These are phyloP conservation scores for Drosophila hydei DNA, from an alignment of 1,140 invertebrate species.

Conservation along the genomic window DNA sequence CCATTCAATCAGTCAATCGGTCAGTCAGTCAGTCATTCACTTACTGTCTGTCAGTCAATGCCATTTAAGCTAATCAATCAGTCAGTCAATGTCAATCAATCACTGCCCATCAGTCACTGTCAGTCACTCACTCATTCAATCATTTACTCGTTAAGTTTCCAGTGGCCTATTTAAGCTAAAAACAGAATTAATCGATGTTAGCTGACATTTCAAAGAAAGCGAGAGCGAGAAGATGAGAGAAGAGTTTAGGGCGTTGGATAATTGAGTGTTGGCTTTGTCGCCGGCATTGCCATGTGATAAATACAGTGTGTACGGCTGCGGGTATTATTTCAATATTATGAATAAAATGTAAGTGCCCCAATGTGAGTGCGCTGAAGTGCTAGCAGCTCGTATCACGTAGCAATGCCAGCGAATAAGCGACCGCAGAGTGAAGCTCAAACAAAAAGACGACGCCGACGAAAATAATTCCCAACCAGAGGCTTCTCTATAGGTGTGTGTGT, in stretches of 20 bases:
- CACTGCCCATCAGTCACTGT: too few species aligned
- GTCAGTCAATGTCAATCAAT: too few species aligned
- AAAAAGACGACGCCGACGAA: slow-evolving; percentile 54
- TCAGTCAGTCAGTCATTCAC: too few species aligned
- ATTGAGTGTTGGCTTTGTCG: slow-evolving; percentile 1
- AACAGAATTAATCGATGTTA: neutral
- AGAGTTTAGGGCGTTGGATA: neutral
- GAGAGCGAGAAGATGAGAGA: neutral
- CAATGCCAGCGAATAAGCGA: slow-evolving; percentile 55
- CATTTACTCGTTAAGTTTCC: too few species aligned
- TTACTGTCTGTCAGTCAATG: too few species aligned
- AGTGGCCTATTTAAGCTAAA: neutral
- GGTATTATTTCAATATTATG: slow-evolving; percentile 51
- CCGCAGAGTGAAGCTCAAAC: slow-evolving; percentile 54
- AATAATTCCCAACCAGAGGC: slow-evolving; percentile 59
- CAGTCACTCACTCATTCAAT: too few species aligned
- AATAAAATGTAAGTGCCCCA: slow-evolving; percentile 51
- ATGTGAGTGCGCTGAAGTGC: slow-evolving; percentile 29
- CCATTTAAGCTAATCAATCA: too few species aligned
- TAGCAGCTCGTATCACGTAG: slow-evolving; percentile 28
- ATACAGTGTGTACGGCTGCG: slow-evolving; percentile 23
- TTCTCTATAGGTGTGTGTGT: slow-evolving; percentile 7
- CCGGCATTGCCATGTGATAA: neutral
- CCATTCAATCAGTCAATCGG: too few species aligned
- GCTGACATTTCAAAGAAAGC: slow-evolving; percentile 1